These are phyloP conservation scores for Sarcophaga carnaria DNA, from an alignment of 2,888 invertebrate genomes.

Conservation along the genomic window DNA sequence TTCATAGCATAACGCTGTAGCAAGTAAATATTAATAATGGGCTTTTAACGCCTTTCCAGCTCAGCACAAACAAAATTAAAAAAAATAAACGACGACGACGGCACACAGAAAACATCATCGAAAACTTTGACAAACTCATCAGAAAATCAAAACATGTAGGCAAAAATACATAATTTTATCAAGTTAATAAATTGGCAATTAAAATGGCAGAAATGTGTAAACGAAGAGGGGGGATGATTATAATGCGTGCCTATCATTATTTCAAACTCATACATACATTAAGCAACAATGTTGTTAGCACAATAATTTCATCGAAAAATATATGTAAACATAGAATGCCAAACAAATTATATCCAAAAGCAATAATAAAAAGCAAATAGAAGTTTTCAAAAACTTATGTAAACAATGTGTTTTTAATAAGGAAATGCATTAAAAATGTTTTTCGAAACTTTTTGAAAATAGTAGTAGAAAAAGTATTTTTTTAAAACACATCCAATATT, in stretches of 20 bases:
- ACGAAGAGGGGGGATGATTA: neutral
- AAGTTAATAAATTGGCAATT: conserved; percentile 72
- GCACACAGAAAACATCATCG: neutral
- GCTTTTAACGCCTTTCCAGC: conserved; percentile 20
- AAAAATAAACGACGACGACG: neutral
- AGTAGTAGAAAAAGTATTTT: too few species aligned
- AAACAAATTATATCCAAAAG: neutral
- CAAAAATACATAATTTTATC: conserved; percentile 59
- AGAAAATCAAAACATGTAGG: conserved; percentile 62
- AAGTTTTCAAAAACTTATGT: too few species aligned
- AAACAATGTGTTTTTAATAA: too few species aligned
- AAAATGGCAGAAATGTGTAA: conserved; percentile 39
- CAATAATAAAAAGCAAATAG: neutral
- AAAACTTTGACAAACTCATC: conserved; percentile 50
- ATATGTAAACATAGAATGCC: neutral
- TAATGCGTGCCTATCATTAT: conserved; percentile 56
- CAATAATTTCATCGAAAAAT: neutral
- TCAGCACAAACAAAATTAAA: neutral
- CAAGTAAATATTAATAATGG: conserved; percentile 42
- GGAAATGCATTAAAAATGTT: too few species aligned
- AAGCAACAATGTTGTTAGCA: neutral
- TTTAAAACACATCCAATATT: neutral
- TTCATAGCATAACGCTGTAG: conserved; percentile 32
- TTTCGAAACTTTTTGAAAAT: too few species aligned
- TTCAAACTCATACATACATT: conserved; percentile 26